Evolutionary conservation across 2,888 invertebrate genomes (phyloP), one percentile per base, ranked within the genome.

Genomic region (Geophilus truncorum): DNA sequence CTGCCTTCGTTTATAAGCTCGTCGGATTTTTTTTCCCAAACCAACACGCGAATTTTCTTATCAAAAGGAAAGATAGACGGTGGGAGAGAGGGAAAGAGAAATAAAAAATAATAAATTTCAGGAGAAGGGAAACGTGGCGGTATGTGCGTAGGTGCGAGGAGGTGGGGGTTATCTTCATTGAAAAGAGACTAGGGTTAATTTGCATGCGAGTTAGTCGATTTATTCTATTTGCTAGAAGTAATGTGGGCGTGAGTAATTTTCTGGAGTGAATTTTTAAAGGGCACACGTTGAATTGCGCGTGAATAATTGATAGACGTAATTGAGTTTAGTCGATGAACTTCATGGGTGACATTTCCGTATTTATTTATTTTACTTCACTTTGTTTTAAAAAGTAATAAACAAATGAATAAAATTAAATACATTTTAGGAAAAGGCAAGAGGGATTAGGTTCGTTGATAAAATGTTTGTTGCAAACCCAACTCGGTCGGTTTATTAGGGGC

Each of bases 251-350:
- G 57, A 23, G 57, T 62, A n/a, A 62, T 62, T 62, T 62, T 21
- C 57, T n/a, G 21, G 57, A 62, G 57, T 62, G 57, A 62, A 62
- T 62, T 62, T 62, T 62, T 62, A 62, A 62, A 62, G 57, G 18
- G 18, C 57, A n/a, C 57, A n/a, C n/a, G 57, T 4, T 62, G 57
- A 62, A 62, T 62, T 18, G 57, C 57, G 57, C 57, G 21, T 62
- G 57, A 62, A 62, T 62, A 62, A 62, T 62, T 62, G 57, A 62
- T 62, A n/a, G n/a, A n/a, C n/a, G n/a, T n/a, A n/a, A n/a, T n/a
- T n/a, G n/a, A n/a, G n/a, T n/a, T n/a, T n/a, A n/a, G n/a, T n/a
- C n/a, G n/a, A n/a, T n/a, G n/a, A n/a, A n/a, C n/a, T n/a, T n/a
- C n/a, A n/a, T n/a, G n/a, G n/a, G n/a, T n/a, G n/a, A n/a, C n/a